Conservation (phyloP, 2,797 vertebrate species). For the Acanthurus lineatus region DNA sequence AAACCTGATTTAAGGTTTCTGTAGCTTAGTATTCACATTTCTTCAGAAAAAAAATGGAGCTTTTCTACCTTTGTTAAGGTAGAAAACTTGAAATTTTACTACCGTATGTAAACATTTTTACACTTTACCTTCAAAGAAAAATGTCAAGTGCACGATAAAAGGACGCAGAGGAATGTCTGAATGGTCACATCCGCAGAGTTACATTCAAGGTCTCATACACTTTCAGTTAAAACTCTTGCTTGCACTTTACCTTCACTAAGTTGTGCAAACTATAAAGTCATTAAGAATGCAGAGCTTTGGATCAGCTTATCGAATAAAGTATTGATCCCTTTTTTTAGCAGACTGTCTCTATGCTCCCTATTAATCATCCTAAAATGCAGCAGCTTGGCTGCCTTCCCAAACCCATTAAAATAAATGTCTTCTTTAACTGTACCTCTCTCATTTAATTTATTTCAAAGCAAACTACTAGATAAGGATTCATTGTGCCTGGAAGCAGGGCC, state of each 20-base stretch:
- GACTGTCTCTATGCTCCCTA: slow-evolving; percentile 16
- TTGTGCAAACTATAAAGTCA: slow-evolving; percentile 5
- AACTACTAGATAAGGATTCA: not conserved
- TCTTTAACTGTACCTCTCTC: slow-evolving; percentile 14
- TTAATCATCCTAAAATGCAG: slow-evolving; percentile 48
- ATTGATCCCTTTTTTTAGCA: slow-evolving; percentile 45
- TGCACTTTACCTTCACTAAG: not conserved
- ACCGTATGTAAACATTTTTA: not conserved
- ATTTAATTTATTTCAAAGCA: slow-evolving; percentile 12
- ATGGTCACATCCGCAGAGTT: too few species aligned
- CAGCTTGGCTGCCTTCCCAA: slow-evolving; percentile 39
- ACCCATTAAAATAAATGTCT: slow-evolving; percentile 17
- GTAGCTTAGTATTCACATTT: not conserved
- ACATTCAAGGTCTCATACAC: not conserved
- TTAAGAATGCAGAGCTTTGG: slow-evolving; percentile 32
- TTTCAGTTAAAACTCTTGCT: not conserved
- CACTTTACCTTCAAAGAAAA: not conserved
- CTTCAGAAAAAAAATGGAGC: not conserved
- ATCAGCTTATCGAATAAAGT: slow-evolving; percentile 33
- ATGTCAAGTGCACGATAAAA: too few species aligned
- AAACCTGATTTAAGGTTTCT: not conserved
- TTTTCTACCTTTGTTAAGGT: not conserved
- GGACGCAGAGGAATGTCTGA: not conserved
- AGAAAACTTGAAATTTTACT: not conserved
- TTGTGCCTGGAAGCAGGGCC: not conserved